Conservation (phyloP, 2,113 vertebrate species). For the Ursus arctos region DNA sequence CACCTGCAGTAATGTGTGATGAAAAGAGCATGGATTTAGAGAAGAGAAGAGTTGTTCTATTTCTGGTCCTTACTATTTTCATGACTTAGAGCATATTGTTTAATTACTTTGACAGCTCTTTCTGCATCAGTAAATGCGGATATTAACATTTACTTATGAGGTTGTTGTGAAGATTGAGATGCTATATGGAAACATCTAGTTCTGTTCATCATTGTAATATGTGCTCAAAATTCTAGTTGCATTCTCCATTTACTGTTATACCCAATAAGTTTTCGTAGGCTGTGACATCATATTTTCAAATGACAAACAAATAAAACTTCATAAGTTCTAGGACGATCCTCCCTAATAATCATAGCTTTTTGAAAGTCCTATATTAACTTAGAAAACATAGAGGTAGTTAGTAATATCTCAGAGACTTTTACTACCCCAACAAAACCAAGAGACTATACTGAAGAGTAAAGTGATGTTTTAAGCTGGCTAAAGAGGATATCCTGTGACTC, state of each 20-base stretch:
- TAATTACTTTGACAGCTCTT: background rate
- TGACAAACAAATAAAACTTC: background rate
- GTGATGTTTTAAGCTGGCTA: background rate
- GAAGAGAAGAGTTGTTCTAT: background rate
- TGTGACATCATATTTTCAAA: background rate
- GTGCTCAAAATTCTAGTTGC: background rate
- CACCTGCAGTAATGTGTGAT: background rate
- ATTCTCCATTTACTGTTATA: background rate
- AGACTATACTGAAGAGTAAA: background rate
- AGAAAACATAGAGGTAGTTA: background rate
- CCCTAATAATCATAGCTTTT: background rate
- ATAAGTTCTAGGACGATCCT: background rate
- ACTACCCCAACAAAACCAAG: background rate
- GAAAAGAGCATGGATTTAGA: background rate
- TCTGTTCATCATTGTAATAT: background rate
- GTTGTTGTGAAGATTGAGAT: background rate
- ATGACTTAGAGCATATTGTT: background rate
- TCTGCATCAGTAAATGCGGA: background rate
- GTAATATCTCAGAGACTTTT: background rate
- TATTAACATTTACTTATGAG: background rate
- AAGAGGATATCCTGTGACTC: background rate
- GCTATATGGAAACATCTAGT: background rate
- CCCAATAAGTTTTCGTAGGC: background rate
- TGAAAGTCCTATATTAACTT: background rate
- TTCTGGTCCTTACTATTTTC: background rate